Percentiles rank a stretch among this genome's conserved stretches.
Evolutionary conservation across 2,797 vertebrate genomes (phyloP).

Genomic region (Esox lucius): DNA sequence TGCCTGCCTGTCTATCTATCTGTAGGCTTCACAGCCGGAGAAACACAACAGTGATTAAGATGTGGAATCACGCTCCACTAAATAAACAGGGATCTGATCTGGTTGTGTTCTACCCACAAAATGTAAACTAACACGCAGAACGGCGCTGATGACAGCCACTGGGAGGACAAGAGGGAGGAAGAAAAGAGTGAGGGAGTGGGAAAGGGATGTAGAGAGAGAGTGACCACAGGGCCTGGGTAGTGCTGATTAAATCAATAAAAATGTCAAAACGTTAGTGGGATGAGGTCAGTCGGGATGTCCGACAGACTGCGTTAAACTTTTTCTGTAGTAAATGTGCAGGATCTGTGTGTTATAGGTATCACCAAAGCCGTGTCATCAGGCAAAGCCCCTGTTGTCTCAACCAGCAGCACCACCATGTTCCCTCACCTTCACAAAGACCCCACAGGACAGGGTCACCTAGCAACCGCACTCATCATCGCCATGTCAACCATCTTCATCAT

Average conservation of each 20-base stretch:
- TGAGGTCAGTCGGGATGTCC: no score
- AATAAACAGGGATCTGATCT: conserved; percentile 55
- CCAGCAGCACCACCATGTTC: conserved; percentile 85
- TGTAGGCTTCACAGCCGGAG: neutral
- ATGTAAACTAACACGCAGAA: conserved; percentile 60
- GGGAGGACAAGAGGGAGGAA: conserved; percentile 30
- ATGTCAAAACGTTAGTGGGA: neutral
- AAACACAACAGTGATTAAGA: conserved; percentile 48
- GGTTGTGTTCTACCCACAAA: conserved; percentile 44
- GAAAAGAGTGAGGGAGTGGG: neutral
- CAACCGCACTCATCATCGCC: conserved; percentile 96
- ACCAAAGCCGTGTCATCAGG: conserved; percentile 64
- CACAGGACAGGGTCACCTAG: conserved; percentile 91
- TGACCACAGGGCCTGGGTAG: conserved; percentile 34
- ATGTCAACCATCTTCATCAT: conserved; percentile 99
- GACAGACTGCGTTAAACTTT: neutral
- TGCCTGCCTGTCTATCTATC: neutral
- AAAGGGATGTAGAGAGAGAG: conserved; percentile 14
- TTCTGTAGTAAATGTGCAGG: conserved; percentile 6
- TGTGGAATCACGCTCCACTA: conserved; percentile 55
- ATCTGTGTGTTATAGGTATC: conserved; percentile 75
- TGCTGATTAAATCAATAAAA: neutral
- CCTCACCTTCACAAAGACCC: conserved; percentile 88
- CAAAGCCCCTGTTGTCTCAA: conserved; percentile 74
- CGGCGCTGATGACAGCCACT: conserved; percentile 53